Evolutionary conservation across 2,888 invertebrate genomes (phyloP).

Genomic region (Urechis unicinctus): DNA sequence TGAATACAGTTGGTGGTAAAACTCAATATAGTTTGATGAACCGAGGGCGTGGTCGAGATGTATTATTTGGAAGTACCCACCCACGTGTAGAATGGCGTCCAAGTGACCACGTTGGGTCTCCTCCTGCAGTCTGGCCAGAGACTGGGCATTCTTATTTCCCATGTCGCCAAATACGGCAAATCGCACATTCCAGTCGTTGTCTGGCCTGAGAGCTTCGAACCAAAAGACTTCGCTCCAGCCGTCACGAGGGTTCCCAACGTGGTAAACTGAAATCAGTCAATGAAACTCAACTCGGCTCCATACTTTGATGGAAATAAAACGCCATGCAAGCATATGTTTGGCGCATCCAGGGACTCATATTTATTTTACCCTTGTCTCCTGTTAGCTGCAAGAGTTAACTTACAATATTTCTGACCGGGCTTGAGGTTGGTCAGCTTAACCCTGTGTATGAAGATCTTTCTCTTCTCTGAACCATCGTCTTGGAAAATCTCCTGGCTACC

Average conservation of each 20-base stretch:
- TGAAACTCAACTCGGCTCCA: no score
- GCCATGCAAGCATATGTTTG: no score
- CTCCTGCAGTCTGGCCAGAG: conserved; percentile 74
- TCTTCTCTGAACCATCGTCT: conserved; percentile 31
- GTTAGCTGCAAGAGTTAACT: no score
- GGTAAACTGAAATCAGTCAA: conserved; percentile 34
- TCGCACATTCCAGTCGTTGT: conserved; percentile 66
- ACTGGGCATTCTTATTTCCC: conserved; percentile 86
- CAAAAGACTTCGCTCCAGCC: conserved; percentile 79
- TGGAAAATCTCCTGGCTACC: conserved; percentile 35
- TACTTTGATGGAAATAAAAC: not conserved
- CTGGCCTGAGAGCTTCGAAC: conserved; percentile 67
- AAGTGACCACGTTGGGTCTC: conserved; percentile 67
- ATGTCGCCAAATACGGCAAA: conserved; percentile 89
- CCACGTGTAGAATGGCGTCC: conserved; percentile 80
- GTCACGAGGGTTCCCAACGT: conserved; percentile 35
- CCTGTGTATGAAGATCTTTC: conserved; percentile 37
- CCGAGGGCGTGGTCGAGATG: no score
- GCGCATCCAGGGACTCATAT: no score
- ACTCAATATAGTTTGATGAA: no score
- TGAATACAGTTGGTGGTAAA: no score
- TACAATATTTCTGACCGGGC: conserved; percentile 34
- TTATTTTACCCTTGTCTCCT: no score
- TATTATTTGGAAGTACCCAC: conserved; percentile 14
- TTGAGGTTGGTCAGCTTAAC: conserved; percentile 29